These are phyloP conservation scores for Hippolais icterina DNA, from an alignment of 2,113 vertebrate genomes.

Conservation along the genomic window DNA sequence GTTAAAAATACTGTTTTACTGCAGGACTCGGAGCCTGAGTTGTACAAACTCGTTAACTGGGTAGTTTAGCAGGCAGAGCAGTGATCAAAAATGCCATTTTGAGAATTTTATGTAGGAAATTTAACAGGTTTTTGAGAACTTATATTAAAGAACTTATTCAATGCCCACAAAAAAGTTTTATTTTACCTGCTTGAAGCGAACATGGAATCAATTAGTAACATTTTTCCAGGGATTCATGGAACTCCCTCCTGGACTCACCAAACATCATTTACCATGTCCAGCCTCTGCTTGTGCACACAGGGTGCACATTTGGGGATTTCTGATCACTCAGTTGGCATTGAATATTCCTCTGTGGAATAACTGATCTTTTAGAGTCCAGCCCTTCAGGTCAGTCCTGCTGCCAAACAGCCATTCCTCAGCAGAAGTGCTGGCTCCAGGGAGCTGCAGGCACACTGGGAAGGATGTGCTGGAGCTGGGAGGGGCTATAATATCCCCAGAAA, in stretches of 20 bases:
- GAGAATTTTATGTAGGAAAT: background rate
- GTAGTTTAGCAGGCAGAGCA: background rate
- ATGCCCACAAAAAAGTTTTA: background rate
- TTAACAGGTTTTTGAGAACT: background rate
- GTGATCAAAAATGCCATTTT: background rate
- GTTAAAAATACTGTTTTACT: rapidly evolving
- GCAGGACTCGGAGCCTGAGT: background rate
- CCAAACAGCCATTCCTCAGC: background rate
- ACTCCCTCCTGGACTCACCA: background rate
- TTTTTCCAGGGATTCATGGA: background rate
- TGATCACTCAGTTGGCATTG: background rate
- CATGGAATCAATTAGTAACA: background rate
- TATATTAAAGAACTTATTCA: background rate
- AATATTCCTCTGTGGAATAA: background rate
- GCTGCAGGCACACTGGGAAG: background rate
- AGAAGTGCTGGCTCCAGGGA: background rate
- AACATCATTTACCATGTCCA: background rate
- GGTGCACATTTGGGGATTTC: background rate
- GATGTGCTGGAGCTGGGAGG: background rate
- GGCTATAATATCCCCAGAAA: background rate
- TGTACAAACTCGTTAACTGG: background rate
- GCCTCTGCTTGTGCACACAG: background rate
- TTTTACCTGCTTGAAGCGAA: background rate
- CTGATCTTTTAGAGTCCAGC: background rate
- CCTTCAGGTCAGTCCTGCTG: background rate